Evolutionary conservation across 1,140 invertebrate genomes (phyloP).

Genomic region (Drosophila mayri): DNA sequence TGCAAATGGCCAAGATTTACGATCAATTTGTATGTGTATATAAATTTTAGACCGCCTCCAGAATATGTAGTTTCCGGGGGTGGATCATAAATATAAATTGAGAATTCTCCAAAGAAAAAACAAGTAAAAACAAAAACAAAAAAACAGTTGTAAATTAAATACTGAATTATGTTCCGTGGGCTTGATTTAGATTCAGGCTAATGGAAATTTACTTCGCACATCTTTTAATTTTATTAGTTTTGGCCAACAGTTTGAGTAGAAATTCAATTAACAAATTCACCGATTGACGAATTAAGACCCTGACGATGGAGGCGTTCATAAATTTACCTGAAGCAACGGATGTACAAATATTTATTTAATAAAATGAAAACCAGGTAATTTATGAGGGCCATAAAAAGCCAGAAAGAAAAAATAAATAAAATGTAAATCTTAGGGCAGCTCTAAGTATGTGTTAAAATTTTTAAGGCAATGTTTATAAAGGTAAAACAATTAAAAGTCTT

Average conservation of each 20-base stretch:
- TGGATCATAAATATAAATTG: constrained; percentile 32
- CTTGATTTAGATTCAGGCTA: constrained; percentile 32
- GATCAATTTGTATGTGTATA: constrained; percentile 63
- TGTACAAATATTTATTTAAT: constrained; percentile 19
- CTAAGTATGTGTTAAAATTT: neutral
- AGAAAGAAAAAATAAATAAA: neutral
- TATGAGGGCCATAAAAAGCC: constrained; percentile 1
- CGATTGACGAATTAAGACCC: constrained; percentile 14
- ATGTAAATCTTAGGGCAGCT: neutral
- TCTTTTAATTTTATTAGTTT: constrained; percentile 31
- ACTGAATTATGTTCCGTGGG: constrained; percentile 9
- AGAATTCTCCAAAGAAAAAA: constrained; percentile 25
- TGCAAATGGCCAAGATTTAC: constrained; percentile 58
- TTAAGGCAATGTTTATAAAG: neutral
- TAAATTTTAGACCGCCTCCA: constrained; percentile 27
- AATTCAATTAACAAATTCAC: constrained; percentile 34
- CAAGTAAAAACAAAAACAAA: neutral
- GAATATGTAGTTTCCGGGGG: neutral
- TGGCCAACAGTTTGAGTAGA: constrained; percentile 4
- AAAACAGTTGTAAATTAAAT: constrained; percentile 38
- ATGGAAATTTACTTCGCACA: constrained; percentile 46
- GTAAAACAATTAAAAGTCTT: neutral
- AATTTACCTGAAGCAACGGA: neutral
- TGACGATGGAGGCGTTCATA: neutral
- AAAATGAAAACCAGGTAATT: neutral